Conservation (phyloP, 2,113 vertebrate genomes). For the Glaucomys volans region DNA sequence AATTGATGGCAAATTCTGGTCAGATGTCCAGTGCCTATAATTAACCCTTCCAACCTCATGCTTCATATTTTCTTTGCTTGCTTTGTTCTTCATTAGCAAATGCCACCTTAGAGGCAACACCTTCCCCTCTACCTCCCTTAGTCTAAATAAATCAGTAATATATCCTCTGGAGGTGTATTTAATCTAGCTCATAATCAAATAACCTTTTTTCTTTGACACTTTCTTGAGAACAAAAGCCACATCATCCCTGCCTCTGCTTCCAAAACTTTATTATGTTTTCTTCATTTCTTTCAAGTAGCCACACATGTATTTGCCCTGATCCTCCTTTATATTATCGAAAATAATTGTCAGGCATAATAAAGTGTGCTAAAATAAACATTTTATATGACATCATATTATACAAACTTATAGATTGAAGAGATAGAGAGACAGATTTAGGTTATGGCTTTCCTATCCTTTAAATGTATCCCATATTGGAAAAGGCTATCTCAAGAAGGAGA, state of each 20-base stretch:
- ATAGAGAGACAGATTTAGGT: background rate
- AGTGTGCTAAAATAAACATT: background rate
- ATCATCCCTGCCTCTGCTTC: background rate
- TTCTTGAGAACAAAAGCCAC: background rate
- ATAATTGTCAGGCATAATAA: background rate
- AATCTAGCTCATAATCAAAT: background rate
- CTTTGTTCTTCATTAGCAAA: background rate
- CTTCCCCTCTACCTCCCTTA: background rate
- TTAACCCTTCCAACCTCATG: background rate
- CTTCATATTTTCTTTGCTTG: background rate
- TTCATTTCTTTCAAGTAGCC: background rate
- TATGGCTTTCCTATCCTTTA: background rate
- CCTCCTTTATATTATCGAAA: background rate
- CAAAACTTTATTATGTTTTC: background rate
- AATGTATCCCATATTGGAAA: background rate
- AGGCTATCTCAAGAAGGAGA: background rate
- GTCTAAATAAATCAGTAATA: background rate
- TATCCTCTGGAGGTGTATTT: background rate
- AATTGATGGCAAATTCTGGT: slow-evolving; percentile 7
- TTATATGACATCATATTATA: background rate
- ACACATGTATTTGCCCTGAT: background rate
- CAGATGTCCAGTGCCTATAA: background rate
- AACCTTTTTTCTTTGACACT: background rate
- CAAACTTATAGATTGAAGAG: background rate
- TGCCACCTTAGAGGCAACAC: background rate